Evolutionary conservation across 2,888 invertebrate species (phyloP), one percentile per base, ranked within the genome.

Genomic region (Amblyjoppa proteus): DNA sequence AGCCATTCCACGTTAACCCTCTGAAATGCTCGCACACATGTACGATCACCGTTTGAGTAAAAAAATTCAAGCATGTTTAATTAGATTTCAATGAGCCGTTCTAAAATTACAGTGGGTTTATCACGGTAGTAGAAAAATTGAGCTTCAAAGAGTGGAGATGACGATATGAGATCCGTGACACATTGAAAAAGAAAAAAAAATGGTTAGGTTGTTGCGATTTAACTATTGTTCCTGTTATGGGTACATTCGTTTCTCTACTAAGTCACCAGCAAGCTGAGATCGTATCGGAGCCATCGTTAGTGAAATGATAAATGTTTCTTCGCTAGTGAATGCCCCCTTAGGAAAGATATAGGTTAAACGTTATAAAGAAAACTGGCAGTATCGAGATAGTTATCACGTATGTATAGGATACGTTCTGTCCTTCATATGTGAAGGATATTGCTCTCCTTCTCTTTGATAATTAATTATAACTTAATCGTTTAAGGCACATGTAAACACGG

Each of bases 311-410:
- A 38, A 51, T 70, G 20, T 58, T 53, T 20, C 45, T 73, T 41
- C 49, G 76, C 28, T 74, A 76, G 74, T 83, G 81, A 85, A 85
- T 85, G 85, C 80, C 81, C 77, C 80, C 28, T 4, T 61, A 77
- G 80, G 74, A 77, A 83, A 28, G 69, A 64, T 45, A 5, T 69
- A 58, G 38, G 41, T 58, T 58, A 6, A 34, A 53, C 49, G 25
- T 68, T 56, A 16, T 1, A 73, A n/a, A 51, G 41, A 51, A 38
- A 64, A 71, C 82, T 78, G 81, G 78, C 81, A 84, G 73, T 61
- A 16, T 38, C 70, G 20, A 49, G 16, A 64, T 64, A 34, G n/a
- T 64, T 13, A n/a, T 28, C 58, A 74, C 41, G 45, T 69, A 73
- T 69, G 34, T 34, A 70, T 74, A 73, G 53, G 34, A 64, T 74